phyloP scores from a whole-genome alignment of 2,113 vertebrate species.

The Aptenodytes patagonicus region DNA sequence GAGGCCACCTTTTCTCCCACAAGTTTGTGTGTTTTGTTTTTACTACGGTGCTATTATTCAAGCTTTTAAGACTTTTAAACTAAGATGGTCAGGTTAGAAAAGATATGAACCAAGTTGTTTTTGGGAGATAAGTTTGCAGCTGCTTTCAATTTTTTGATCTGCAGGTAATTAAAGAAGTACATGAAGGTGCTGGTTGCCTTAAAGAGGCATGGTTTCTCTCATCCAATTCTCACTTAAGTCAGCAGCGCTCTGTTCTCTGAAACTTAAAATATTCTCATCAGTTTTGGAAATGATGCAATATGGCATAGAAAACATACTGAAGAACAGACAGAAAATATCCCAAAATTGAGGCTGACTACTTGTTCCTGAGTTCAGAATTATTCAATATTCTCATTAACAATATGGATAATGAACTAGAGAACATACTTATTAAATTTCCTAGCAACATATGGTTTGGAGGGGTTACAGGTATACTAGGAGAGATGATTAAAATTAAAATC shows the following conservation, averaged over 20 bases:
- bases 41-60: neutral
- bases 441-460: neutral
- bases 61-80: neutral
- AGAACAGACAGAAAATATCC: neutral
- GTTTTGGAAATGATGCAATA: neutral
- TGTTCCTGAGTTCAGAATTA: neutral
- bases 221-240: neutral
- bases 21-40: neutral
- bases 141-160: neutral
- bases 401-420: neutral
- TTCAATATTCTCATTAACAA: neutral
- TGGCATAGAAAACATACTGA: neutral
- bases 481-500: neutral
- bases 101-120: neutral
- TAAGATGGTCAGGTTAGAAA: neutral
- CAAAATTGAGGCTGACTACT: neutral
- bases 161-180: neutral
- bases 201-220: neutral
- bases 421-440: neutral
- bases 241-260: neutral
- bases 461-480: neutral
- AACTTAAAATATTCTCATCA: neutral
- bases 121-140: neutral
- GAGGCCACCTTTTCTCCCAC: neutral
- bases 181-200: neutral